A percentile compares a stretch with the other conserved stretches of the same genome.
phyloP scores from a whole-genome alignment of 1,140 invertebrate genomes.

The Diprion similis region DNA sequence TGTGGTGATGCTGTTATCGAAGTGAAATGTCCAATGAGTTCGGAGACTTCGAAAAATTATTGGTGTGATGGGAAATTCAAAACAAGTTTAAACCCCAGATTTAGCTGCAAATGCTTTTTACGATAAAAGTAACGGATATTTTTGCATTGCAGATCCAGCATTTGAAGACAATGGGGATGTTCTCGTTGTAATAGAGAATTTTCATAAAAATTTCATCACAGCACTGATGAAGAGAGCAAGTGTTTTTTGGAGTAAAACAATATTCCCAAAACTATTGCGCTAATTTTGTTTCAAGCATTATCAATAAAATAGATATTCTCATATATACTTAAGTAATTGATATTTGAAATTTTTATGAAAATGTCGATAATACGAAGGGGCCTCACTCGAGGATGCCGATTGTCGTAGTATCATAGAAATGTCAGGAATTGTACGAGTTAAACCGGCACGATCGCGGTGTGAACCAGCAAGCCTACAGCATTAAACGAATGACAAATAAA shows the following conservation, averaged over 20 bases:
- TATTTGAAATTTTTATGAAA: not conserved
- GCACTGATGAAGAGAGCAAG: not conserved
- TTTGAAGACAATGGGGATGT: constrained; percentile 28
- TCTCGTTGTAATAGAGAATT: not conserved
- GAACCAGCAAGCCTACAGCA: no score
- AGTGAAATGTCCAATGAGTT: constrained; percentile 56
- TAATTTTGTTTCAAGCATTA: not conserved
- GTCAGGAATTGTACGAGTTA: no score
- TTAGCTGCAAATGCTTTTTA: constrained; percentile 57
- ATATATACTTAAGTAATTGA: not conserved
- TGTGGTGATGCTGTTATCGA: constrained; percentile 55
- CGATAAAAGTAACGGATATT: constrained; percentile 46
- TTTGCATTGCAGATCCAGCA: constrained; percentile 37
- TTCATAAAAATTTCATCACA: not conserved
- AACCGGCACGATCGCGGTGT: no score
- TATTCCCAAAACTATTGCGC: not conserved
- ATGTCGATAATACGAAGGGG: no score
- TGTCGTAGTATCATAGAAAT: not conserved
- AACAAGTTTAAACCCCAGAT: constrained; percentile 57
- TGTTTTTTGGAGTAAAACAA: not conserved
- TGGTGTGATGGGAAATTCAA: constrained; percentile 44
- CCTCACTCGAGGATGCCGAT: no score
- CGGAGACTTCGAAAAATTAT: constrained; percentile 52
- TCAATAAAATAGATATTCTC: not conserved
- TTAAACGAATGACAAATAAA: constrained; percentile 18